These are phyloP conservation scores for Tachypleus tridentatus DNA, from an alignment of 1,140 invertebrate species.

Conservation along the genomic window DNA sequence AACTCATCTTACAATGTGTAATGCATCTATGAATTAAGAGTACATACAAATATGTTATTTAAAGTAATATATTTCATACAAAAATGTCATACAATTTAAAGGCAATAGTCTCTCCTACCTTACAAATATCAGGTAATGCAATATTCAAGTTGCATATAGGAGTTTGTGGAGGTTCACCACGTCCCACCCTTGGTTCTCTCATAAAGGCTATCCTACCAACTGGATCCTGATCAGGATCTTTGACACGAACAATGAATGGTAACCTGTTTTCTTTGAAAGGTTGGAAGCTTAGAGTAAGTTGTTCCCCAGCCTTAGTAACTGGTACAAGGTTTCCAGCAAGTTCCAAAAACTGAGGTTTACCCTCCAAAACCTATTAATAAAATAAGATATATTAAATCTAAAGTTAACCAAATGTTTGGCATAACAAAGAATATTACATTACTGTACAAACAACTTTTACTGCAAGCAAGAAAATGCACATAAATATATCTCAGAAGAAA, in stretches of 20 bases:
- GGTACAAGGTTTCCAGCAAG: constrained; percentile 96
- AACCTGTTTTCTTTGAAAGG: constrained; percentile 95
- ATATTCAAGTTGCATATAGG: constrained; percentile 96
- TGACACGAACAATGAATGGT: constrained; percentile 85
- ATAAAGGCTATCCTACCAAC: constrained; percentile 92
- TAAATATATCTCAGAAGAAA: no score
- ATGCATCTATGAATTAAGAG: no score
- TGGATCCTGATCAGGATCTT: constrained; percentile 81
- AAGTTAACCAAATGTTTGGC: no score
- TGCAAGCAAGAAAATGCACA: no score
- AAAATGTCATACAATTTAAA: no score
- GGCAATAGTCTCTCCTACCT: background rate
- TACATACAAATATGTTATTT: no score
- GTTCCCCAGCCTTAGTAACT: constrained; percentile 94
- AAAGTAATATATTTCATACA: no score
- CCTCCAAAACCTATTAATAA: constrained; percentile 64
- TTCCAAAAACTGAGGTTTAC: constrained; percentile 88
- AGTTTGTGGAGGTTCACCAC: constrained; percentile 84
- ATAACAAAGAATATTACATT: no score
- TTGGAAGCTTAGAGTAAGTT: constrained; percentile 87
- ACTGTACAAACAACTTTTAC: no score
- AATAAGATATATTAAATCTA: no score
- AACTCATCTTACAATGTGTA: no score
- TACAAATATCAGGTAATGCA: constrained; percentile 64
- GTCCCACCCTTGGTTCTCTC: constrained; percentile 60